phyloP scores from a whole-genome alignment of 2,797 vertebrate genomes.

The Gymnoscopelus braueri region DNA sequence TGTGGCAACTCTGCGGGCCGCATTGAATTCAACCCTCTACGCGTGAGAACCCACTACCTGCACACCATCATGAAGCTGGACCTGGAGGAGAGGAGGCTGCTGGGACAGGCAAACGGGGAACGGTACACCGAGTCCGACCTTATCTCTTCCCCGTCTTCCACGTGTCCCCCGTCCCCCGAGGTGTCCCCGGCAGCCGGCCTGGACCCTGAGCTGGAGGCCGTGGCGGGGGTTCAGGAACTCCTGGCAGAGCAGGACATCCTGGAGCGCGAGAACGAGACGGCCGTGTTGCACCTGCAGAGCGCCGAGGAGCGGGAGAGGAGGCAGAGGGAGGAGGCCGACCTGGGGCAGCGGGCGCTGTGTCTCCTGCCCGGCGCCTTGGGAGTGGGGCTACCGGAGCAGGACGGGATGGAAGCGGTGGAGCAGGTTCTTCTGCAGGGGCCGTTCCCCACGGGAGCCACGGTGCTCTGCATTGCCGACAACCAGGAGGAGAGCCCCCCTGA shows the following conservation, averaged over 20 bases:
- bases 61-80: slow-evolving; percentile 98
- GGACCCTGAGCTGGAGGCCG: slow-evolving; percentile 70
- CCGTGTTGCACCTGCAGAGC: slow-evolving; percentile 94
- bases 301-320: slow-evolving; percentile 94
- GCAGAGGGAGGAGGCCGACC: slow-evolving; percentile 86
- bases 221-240: slow-evolving; percentile 70
- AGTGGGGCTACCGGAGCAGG: slow-evolving; percentile 60
- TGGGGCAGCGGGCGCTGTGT: slow-evolving; percentile 81
- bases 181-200: slow-evolving; percentile 70
- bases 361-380: slow-evolving; percentile 83
- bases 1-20: slow-evolving; percentile 92
- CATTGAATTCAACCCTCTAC: slow-evolving; percentile 96
- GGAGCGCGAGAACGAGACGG: slow-evolving; percentile 89
- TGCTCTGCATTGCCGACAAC: slow-evolving; percentile 89
- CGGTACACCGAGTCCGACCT: slow-evolving; percentile 58
- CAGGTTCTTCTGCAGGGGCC: slow-evolving; percentile 88
- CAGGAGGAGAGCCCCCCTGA: slow-evolving; percentile 71
- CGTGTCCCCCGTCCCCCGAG: slow-evolving; percentile 74
- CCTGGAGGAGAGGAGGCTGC: slow-evolving; percentile 88
- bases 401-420: slow-evolving; percentile 71
- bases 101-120: slow-evolving; percentile 59
- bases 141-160: slow-evolving; percentile 62
- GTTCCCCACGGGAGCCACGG: slow-evolving; percentile 86
- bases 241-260: slow-evolving; percentile 77
- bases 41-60: slow-evolving; percentile 95